phyloP scores from a whole-genome alignment of 2,888 invertebrate species.

The Hartigia nigra region DNA sequence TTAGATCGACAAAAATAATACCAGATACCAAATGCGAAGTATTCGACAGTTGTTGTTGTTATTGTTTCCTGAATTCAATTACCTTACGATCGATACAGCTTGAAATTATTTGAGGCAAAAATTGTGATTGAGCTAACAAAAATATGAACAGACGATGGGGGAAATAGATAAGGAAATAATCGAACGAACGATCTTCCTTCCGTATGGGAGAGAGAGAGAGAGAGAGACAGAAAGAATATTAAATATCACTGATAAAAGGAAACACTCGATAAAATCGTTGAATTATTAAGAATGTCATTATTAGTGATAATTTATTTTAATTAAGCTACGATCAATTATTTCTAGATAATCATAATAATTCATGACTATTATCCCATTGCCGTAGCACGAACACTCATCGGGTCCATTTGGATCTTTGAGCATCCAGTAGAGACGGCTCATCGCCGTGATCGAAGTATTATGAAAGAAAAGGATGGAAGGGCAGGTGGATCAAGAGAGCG shows the following conservation, averaged over 20 bases:
- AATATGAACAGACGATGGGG: background rate
- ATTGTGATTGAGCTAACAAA: slow-evolving; percentile 22
- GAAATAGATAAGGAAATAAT: no score
- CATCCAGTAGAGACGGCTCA: no score
- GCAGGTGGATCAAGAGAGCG: background rate
- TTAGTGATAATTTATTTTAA: background rate
- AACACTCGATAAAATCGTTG: no score
- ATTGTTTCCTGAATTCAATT: background rate
- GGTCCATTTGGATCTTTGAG: no score
- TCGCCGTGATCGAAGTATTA: background rate
- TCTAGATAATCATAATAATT: background rate
- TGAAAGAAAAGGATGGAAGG: background rate
- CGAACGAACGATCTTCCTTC: no score
- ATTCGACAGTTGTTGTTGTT: background rate
- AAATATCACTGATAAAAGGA: no score
- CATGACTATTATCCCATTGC: background rate
- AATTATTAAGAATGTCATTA: background rate
- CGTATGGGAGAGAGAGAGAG: slow-evolving; percentile 24
- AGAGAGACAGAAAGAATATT: slow-evolving; percentile 15
- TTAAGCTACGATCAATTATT: background rate
- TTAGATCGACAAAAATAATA: background rate
- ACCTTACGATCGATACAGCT: background rate
- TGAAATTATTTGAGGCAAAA: background rate
- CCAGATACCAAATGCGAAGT: background rate
- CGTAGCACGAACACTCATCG: no score